These are phyloP conservation scores for Disparrhopalites patrizii DNA, from an alignment of 2,888 invertebrate species.

Conservation along the genomic window DNA sequence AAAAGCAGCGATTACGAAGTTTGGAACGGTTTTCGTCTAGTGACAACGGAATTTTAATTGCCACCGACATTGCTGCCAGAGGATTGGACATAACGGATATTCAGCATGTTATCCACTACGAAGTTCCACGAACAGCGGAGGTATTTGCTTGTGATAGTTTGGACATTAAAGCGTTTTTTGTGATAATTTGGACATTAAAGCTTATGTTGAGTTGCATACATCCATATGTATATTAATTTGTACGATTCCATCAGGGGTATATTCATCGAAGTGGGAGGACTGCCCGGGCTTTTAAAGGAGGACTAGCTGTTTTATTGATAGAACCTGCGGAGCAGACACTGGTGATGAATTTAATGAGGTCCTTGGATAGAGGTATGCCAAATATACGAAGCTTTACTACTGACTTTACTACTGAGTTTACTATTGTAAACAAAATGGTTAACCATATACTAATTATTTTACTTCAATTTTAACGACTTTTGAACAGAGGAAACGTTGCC, in stretches of 20 bases:
- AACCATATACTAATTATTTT: background rate
- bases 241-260: constrained; percentile 63
- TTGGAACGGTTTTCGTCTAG: constrained; percentile 75
- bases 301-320: constrained; percentile 85
- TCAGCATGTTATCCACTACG: constrained; percentile 94
- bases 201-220: background rate
- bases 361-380: constrained; percentile 73
- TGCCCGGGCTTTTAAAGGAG: constrained; percentile 81
- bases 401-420: background rate
- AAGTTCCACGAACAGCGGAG: constrained; percentile 90
- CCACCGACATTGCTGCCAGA: constrained; percentile 94
- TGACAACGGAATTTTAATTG: constrained; percentile 71
- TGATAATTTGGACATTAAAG: background rate
- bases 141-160: constrained; percentile 51
- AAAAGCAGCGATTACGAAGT: constrained; percentile 87
- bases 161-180: background rate
- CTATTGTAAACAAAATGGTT: background rate
- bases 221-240: constrained; percentile 19
- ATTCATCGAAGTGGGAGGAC: constrained; percentile 96
- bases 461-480: constrained; percentile 36
- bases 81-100: constrained; percentile 92
- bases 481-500: constrained; percentile 73
- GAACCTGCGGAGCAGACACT: constrained; percentile 78
- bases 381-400: background rate
- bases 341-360: constrained; percentile 76